Percentiles rank a stretch among this genome's conserved stretches.
Conservation (phyloP, 2,797 vertebrate species). For the Phalanger gymnotis region DNA sequence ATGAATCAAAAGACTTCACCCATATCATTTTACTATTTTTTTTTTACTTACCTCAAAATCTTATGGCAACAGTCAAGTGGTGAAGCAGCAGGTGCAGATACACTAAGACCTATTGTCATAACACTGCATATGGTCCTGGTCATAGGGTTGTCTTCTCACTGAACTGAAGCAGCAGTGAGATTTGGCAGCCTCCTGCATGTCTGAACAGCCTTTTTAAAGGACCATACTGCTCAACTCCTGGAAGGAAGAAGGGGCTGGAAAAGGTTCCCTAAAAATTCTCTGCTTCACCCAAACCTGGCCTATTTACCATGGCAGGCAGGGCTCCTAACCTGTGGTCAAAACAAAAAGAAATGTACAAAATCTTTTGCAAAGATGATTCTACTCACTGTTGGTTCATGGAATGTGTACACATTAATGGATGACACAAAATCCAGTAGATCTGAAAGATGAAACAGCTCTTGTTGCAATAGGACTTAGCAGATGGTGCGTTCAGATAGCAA, state of each 20-base stretch:
- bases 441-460: neutral
- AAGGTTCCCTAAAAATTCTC: neutral
- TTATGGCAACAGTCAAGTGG: neutral
- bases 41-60: neutral
- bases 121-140: neutral
- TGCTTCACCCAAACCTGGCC: neutral
- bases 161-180: neutral
- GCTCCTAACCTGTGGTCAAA: no score
- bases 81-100: neutral
- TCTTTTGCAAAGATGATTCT: neutral
- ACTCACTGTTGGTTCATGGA: neutral
- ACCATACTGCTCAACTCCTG: neutral
- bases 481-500: no score
- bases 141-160: neutral
- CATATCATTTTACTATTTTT: no score
- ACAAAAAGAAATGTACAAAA: no score
- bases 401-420: neutral
- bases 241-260: neutral
- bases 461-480: no score
- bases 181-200: neutral
- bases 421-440: neutral
- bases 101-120: neutral
- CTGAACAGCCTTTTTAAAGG: neutral
- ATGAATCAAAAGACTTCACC: neutral
- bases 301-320: neutral